Evolutionary conservation across 2,113 vertebrate species (phyloP), one percentile per base, ranked within the genome.

Genomic region (Empidonax alnorum): DNA sequence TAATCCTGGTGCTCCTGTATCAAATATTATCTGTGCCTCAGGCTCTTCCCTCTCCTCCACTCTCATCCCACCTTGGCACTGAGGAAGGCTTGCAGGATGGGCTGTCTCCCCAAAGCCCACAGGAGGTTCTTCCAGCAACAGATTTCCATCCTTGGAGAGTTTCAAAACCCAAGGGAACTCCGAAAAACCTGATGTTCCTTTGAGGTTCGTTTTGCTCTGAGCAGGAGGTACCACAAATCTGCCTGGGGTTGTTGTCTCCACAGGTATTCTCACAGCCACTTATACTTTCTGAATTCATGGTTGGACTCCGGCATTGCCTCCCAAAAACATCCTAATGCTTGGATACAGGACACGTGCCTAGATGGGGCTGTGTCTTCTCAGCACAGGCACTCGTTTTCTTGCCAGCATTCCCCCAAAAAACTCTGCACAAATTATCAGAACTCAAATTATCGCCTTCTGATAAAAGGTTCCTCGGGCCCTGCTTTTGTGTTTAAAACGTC

Each of bases 401-500:
- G 31, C 28, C 53, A 72, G 19, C 4, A 18, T 33, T 80, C 58
- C 59, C 41, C 68, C 52, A 19, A 47, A 84, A 24, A 79, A 88
- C 56, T 55, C 59, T 71, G 55, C 92, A 44, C 24, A 24, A 79
- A 44, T 13, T 9, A 11, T 22, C 63, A 53, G 37, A 95, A 84
- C 3, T 30, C 46, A 71, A 84, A 84, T 50, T 89, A 74, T 19
- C 39, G n/a, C 25, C 19, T 66, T 39, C 39, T 65, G 42, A 85
- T 55, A 52, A 52, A 58, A 58, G 0, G 3, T 8, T 22, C n/a
- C 77, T 28, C 1, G 3, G 58, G 41, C 19, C 41, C 19, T 55
- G 39, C 0, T 62, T 79, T 37, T 59, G 35, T 50, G 92, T 76
- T 77, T 52, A 25, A 89, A 77, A 18, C 8, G 20, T 30, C 55